Evolutionary conservation across 2,113 vertebrate genomes (phyloP).

Genomic region (Dromiciops gliroides): DNA sequence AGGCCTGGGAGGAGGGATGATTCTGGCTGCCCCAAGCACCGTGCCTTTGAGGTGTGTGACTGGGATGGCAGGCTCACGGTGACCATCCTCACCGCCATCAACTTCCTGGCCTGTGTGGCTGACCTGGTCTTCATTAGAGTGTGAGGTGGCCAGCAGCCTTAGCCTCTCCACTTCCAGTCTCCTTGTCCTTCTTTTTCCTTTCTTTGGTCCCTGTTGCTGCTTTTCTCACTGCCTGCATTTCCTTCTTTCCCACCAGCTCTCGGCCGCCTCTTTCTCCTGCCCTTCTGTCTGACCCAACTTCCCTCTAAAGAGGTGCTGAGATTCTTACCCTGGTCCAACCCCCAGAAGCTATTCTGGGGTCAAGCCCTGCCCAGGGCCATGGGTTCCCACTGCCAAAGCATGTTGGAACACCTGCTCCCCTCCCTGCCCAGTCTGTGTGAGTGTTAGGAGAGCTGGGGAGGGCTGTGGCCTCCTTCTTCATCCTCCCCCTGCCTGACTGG

Average conservation of each 20-base stretch:
- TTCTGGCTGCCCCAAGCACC: fast-evolving
- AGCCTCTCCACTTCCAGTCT: background rate
- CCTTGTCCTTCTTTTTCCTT: fast-evolving
- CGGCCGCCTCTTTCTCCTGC: background rate
- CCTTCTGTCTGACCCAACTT: background rate
- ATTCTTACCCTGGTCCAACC: constrained; percentile 7
- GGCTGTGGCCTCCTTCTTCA: background rate
- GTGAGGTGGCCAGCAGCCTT: constrained; percentile 58
- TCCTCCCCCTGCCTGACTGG: background rate
- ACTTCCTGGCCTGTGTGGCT: constrained; percentile 90
- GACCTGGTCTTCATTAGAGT: constrained; percentile 90
- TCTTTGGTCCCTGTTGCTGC: background rate
- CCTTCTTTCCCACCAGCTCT: too few species aligned
- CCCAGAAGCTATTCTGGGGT: constrained; percentile 21
- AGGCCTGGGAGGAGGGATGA: background rate
- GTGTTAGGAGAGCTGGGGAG: background rate
- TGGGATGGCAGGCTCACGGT: constrained; percentile 89
- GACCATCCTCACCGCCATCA: constrained; percentile 87
- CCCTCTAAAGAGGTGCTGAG: constrained; percentile 72
- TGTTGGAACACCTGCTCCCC: constrained; percentile 50
- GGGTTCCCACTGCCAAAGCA: constrained; percentile 74
- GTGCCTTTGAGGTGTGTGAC: background rate
- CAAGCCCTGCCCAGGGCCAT: constrained; percentile 66
- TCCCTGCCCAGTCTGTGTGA: background rate
- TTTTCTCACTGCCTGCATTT: too few species aligned